Conservation (phyloP, 2,113 vertebrate genomes). For the Plestiodon gilberti region DNA sequence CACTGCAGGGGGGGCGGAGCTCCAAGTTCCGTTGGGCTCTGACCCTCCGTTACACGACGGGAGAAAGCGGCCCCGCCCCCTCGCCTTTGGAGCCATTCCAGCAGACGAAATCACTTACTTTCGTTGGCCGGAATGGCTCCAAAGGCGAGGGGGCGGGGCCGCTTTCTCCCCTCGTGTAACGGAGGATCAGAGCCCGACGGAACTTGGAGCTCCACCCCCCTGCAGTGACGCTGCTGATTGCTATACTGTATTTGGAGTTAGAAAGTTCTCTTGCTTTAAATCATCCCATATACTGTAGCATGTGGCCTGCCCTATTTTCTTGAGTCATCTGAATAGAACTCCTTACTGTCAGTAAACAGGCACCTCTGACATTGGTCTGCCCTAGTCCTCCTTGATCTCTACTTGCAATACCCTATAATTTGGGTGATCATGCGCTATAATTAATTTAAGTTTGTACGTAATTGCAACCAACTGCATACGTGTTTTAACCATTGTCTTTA, state of each 20-base stretch:
- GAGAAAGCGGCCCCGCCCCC: too few relatives aligned
- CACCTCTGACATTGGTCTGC: slow-evolving; percentile 18
- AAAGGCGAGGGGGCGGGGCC: too few relatives aligned
- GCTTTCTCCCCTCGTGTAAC: too few relatives aligned
- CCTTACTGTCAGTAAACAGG: not conserved
- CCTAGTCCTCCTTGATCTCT: slow-evolving; percentile 7
- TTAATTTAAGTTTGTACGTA: slow-evolving; percentile 23
- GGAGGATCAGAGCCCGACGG: too few relatives aligned
- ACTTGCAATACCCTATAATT: not conserved
- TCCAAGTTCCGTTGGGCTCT: too few relatives aligned
- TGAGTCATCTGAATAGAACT: slow-evolving; percentile 2
- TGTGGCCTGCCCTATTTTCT: not conserved
- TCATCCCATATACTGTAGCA: not conserved
- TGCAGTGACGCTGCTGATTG: too few relatives aligned
- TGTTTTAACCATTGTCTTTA: not conserved
- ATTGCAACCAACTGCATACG: slow-evolving; percentile 6
- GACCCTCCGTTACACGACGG: too few relatives aligned
- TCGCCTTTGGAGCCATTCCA: too few relatives aligned
- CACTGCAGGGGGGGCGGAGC: too few relatives aligned
- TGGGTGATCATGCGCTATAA: not conserved
- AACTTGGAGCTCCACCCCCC: too few relatives aligned
- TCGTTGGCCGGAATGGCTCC: too few relatives aligned
- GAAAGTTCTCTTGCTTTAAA: not conserved
- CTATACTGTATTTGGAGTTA: not conserved
- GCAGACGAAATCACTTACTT: too few relatives aligned